Evolutionary conservation across 1,140 invertebrate species (phyloP).

Genomic region (Drosophila azteca): DNA sequence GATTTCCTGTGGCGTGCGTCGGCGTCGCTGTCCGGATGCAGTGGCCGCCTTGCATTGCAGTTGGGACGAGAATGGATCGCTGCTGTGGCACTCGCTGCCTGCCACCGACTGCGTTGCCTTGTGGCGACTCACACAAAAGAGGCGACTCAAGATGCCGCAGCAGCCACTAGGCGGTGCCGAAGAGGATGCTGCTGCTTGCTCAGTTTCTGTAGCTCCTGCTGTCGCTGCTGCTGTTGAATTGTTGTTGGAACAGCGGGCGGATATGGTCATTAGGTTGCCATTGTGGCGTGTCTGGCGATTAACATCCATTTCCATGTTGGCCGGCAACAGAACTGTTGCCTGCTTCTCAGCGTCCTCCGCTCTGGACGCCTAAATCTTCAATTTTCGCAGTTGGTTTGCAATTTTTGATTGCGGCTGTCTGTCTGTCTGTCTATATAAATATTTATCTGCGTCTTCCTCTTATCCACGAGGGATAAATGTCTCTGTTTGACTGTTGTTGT

Average conservation of each 20-base stretch:
- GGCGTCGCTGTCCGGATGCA: constrained; percentile 51
- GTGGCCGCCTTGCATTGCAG: constrained; percentile 38
- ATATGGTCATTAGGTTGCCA: constrained; percentile 81
- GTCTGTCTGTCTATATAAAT: constrained; percentile 31
- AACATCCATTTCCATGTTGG: constrained; percentile 74
- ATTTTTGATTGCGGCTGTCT: constrained; percentile 39
- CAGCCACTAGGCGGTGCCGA: constrained; percentile 57
- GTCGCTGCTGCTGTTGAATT: constrained; percentile 38
- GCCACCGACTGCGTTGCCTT: constrained; percentile 70
- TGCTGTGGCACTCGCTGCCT: constrained; percentile 60
- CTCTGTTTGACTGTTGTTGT: constrained; percentile 41
- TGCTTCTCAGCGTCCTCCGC: constrained; percentile 55
- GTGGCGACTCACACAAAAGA: constrained; percentile 68
- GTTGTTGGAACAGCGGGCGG: constrained; percentile 74
- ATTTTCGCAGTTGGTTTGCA: constrained; percentile 32
- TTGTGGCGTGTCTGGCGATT: constrained; percentile 67
- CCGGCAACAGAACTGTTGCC: constrained; percentile 59
- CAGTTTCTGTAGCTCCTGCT: constrained; percentile 11
- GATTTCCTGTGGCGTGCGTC: constrained; percentile 87
- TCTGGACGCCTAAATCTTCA: constrained; percentile 20
- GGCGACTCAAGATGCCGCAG: constrained; percentile 75
- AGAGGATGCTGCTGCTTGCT: constrained; percentile 9
- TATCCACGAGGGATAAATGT: constrained; percentile 30
- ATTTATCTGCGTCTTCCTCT: constrained; percentile 16
- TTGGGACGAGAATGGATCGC: constrained; percentile 41